Conservation (phyloP, 1,140 invertebrate species). For the Zaprionus ornatus region DNA sequence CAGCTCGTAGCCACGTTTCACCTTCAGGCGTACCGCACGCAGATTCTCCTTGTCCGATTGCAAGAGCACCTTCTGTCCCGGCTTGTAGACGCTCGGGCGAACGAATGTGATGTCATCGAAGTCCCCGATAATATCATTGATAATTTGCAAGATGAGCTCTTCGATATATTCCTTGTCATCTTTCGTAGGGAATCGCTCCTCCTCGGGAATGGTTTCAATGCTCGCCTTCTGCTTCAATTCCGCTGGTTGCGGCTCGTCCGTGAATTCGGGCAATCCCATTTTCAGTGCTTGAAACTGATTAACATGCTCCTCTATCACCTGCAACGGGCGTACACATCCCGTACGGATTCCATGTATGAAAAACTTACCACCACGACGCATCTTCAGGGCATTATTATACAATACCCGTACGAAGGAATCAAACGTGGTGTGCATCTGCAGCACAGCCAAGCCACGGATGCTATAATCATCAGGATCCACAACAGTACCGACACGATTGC, state of each 20-base stretch:
- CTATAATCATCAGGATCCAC: constrained; percentile 76
- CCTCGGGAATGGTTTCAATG: constrained; percentile 71
- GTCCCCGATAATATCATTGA: constrained; percentile 60
- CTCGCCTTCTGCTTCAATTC: constrained; percentile 67
- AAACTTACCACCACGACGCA: constrained; percentile 80
- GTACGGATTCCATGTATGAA: constrained; percentile 73
- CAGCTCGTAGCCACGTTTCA: constrained; percentile 70
- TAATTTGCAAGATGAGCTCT: constrained; percentile 52
- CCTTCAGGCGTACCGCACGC: constrained; percentile 58
- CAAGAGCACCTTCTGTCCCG: constrained; percentile 61
- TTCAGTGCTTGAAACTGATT: constrained; percentile 67
- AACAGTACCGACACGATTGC: constrained; percentile 66
- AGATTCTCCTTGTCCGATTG: constrained; percentile 68
- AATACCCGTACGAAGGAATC: constrained; percentile 71
- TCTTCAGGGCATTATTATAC: constrained; percentile 70
- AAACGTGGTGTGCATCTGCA: constrained; percentile 76
- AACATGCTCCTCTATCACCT: constrained; percentile 52
- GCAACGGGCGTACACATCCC: constrained; percentile 69
- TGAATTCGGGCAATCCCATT: constrained; percentile 64
- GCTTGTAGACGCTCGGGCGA: constrained; percentile 58
- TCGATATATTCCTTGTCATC: constrained; percentile 58
- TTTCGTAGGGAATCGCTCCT: constrained; percentile 60
- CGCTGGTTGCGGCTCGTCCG: constrained; percentile 41
- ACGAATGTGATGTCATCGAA: constrained; percentile 42
- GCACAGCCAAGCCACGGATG: constrained; percentile 66